Base-by-base conservation (phyloP, 2,888 invertebrate genomes). In the Hemithea aestivaria region DNA sequence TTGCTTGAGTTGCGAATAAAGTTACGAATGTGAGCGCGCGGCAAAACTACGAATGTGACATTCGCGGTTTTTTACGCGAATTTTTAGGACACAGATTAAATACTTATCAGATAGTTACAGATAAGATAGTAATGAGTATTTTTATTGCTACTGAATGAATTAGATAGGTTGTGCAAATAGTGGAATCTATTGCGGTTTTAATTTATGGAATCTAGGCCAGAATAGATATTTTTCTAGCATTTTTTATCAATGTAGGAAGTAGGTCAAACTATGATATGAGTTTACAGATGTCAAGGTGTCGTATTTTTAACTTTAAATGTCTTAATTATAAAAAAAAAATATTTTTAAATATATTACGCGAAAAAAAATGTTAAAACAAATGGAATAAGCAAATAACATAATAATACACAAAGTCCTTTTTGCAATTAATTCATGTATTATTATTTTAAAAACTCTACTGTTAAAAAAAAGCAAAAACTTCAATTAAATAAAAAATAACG, bases 1-100 rank as follows among this genome's bases (percentile, higher is more conserved):
- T 36, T 29, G 41, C 32, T 34, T 20, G 8, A n/a, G 10, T 35
- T 39, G 37, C 35, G 39, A 31, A 27, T 20, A 21, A 8, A 26
- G 24, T 35, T 7, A 6, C 36, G 41, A 45, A 45, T 48, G 41
- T 41, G 41, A 39, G 27, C 2, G 1, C 7, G n/a, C 29, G 30
- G 21, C 31, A 43, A 43, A 31, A 28, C 73, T 64, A 48, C 45
- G 51, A 39, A 59, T 61, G 58, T 55, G 56, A 52, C 10, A n/a
- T 7, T 36, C 21, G 28, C 33, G 29, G 31, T 47, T 40, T 35
- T 41, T 38, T 45, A 36, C 25, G 47, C 34, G 33, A 34, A 44
- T 46, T 53, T 40, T 48, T 44, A 35, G 50, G 50, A 29, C 53
- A 42, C 35, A 47, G 52, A 53, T 52, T 47, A 47, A 36, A 36